Evolutionary conservation across 1,140 invertebrate genomes (phyloP), one percentile per base, ranked within the genome.

Genomic region (Atopsyche davidsoni): DNA sequence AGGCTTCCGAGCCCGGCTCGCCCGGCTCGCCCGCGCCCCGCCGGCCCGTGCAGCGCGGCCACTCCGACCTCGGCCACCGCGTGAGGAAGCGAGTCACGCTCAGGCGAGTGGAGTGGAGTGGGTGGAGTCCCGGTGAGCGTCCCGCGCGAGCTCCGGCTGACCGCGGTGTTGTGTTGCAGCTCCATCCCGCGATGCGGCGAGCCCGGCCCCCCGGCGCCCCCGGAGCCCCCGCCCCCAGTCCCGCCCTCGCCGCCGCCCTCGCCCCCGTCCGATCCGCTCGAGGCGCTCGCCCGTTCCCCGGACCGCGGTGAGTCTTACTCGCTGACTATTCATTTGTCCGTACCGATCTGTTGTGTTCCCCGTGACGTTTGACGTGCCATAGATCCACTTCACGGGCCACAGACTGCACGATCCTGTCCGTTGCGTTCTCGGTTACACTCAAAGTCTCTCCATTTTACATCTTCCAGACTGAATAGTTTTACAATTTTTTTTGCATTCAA

Each of bases 51-150:
- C 78, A 85, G 62, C 72, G 85, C 42, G 85, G 86, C 23, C 81
- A 83, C 63, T 87, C 87, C 25, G 87, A 90, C 68, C 77, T 90
- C 53, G 83, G 86, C 51, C 85, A 81, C 67, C 77, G 86, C 64
- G 83, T 87, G 56, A 86, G 86, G 65, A 91, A 90, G 71, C 78
- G 85, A 64, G 87, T 92, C 49, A 89, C 87, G 44, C 78, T 89
- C 64, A 85, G 80, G 77, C 83, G 72, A 69, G 44, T 28, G 13
- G 14, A 35, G 14, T 4, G 36, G 3, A 18, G 49, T 14, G 35
- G 49, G 10, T 10, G 42, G 21, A 17, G 55, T 13, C 36, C 46
- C 2, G 51, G 55, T 0, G 52, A 55, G 42, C 48, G 64, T 35
- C 59, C 62, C 4, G 59, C 61, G 19, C 65, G n/a, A n/a, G n/a